Base-by-base conservation (phyloP, 1,140 invertebrate species). In the Drosophila gunungcola region DNA sequence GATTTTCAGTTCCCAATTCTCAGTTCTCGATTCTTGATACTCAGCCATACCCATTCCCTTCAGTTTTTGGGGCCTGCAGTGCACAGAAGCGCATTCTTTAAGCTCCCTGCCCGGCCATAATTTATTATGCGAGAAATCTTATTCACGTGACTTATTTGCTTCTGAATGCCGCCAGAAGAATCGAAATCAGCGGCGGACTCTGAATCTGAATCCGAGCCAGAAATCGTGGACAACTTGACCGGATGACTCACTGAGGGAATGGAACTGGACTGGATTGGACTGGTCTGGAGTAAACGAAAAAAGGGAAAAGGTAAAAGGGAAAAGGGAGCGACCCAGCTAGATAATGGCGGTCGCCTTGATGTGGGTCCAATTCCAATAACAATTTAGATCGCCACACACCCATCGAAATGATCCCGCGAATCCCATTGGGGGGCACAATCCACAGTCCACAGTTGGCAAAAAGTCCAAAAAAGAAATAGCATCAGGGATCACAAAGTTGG, bases 111-210 rank as follows among this genome's bases (percentile, higher is more conserved):
- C 52, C 42, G 34, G 64, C 63, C 80, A 88, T 91, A 91, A 91
- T 91, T 91, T 91, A 91, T 91, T 90, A 91, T 91, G 82, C 90
- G 90, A 90, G 90, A 91, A 91, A 91, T 91, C 90, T 81, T 85
- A 83, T 90, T 81, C 85, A 91, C 78, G 90, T 91, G 90, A 91
- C 90, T 91, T 91, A 91, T 91, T 91, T 90, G 90, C 82, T 88
- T 91, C 80, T 90, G 83, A 90, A 90, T 81, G 84, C 83, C 73
- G 54, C 38, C 16, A 42, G 25, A 29, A 61, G 68, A 65, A 74
- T 51, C 57, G 48, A 73, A 43, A 36, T 41, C 67, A 70, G 49
- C 49, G 43, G n/a, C 43, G 49, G 32, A 13, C 21, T 16, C 27
- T 6, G 55, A 32, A 32, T 32, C 25, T 16, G 34, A 16, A 55